Conservation (phyloP, 2,888 invertebrate genomes). For the Allacma fusca region DNA sequence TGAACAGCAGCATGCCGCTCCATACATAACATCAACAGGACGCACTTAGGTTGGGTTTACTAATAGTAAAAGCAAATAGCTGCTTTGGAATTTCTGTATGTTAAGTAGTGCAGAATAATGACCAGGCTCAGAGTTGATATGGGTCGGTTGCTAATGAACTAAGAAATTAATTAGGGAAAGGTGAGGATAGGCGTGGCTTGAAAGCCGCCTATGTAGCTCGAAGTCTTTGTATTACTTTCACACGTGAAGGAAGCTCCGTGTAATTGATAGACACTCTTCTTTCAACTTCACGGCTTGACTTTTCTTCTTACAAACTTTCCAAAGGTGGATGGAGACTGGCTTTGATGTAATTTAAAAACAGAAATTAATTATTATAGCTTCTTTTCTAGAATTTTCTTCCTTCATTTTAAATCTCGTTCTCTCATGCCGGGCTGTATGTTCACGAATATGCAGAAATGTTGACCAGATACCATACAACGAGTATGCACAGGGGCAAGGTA, state of each 20-base stretch:
- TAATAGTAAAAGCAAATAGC: no score
- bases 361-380: constrained; percentile 12
- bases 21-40: no score
- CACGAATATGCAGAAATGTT: neutral
- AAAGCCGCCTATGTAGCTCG: constrained; percentile 9
- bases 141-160: constrained; percentile 26
- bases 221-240: constrained; percentile 7
- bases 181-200: constrained; percentile 16
- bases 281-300: constrained; percentile 5
- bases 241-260: constrained; percentile 21
- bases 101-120: neutral
- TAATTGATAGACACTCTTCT: constrained; percentile 15
- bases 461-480: neutral
- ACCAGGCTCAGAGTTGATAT: constrained; percentile 12
- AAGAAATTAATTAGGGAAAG: constrained; percentile 26
- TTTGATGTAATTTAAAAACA: constrained; percentile 12
- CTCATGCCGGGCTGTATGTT: neutral
- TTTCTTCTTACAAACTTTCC: constrained; percentile 3
- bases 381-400: neutral
- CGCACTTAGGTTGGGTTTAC: no score
- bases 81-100: neutral
- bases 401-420: no score
- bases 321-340: neutral
- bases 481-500: no score
- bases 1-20: no score